phyloP scores from a whole-genome alignment of 2,888 invertebrate genomes.

The Acrobasis consociella region DNA sequence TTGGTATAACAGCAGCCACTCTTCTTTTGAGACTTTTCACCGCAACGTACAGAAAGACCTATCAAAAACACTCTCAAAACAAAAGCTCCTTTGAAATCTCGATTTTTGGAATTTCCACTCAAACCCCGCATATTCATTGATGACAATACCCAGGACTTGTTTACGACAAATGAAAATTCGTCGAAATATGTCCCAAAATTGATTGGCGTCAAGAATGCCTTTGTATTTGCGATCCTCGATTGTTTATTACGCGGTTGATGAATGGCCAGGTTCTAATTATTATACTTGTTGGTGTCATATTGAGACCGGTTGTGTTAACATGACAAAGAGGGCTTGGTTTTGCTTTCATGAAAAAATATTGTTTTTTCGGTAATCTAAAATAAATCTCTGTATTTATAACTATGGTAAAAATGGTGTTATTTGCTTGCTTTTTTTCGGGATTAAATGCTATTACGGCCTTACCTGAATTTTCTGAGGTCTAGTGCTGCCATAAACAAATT shows the following conservation, averaged over 20 bases:
- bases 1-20: no score
- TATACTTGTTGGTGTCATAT: conserved; percentile 15
- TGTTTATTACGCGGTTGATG: conserved; percentile 40
- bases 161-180: conserved; percentile 22
- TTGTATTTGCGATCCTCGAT: conserved; percentile 40
- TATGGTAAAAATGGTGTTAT: no score
- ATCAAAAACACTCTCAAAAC: conserved; percentile 2
- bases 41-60: conserved; percentile 3
- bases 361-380: neutral
- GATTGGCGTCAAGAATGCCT: conserved; percentile 29
- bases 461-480: no score
- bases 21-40: neutral
- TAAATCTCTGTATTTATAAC: no score
- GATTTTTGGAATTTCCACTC: conserved; percentile 12
- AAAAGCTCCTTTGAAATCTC: conserved; percentile 5
- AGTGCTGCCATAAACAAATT: no score
- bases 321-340: conserved; percentile 14
- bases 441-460: no score
- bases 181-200: conserved; percentile 15
- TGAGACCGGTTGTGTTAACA: conserved; percentile 5
- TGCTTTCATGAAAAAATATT: conserved; percentile 1
- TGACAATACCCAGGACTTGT: conserved; percentile 13
- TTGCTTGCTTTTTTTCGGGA: no score
- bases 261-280: conserved; percentile 35
- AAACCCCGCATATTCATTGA: conserved; percentile 6